A percentile compares a stretch with the other conserved stretches of the same genome.
Conservation (phyloP, 2,797 vertebrate genomes). For the Mallotus villosus region DNA sequence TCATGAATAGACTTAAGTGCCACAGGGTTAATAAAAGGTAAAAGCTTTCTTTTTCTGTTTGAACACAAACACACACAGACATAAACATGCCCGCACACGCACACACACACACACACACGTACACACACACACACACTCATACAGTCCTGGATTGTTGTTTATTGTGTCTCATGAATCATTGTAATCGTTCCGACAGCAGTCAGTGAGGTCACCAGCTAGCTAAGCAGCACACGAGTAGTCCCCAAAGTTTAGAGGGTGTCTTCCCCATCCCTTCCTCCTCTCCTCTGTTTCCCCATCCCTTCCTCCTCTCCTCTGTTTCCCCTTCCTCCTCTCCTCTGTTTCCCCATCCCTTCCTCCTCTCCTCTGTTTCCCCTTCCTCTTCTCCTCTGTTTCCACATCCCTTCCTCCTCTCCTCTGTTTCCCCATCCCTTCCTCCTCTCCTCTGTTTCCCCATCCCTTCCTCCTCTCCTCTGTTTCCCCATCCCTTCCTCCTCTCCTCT, state of each 20-base stretch:
- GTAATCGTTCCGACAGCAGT: too few relatives aligned
- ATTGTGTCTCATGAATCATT: background rate
- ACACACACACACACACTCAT: background rate
- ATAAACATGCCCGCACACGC: background rate
- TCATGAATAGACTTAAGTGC: constrained; percentile 61
- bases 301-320: too few relatives aligned
- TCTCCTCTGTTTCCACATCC: constrained; percentile 29
- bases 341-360: constrained; percentile 29
- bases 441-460: constrained; percentile 17
- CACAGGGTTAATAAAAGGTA: constrained; percentile 54
- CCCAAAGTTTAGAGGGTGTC: background rate
- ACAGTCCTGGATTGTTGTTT: too few relatives aligned
- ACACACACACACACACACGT: background rate
- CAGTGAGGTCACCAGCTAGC: too few relatives aligned
- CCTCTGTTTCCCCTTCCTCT: too few relatives aligned
- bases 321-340: constrained; percentile 40
- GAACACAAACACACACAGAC: background rate
- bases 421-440: too few relatives aligned
- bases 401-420: constrained; percentile 44
- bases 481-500: constrained; percentile 40
- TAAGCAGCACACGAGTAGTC: background rate
- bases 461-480: constrained; percentile 37
- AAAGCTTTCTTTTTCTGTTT: background rate
- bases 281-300: constrained; percentile 10
- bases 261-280: too few relatives aligned